Conservation (phyloP, 2,113 vertebrate genomes). For the Pontoporia blainvillei region DNA sequence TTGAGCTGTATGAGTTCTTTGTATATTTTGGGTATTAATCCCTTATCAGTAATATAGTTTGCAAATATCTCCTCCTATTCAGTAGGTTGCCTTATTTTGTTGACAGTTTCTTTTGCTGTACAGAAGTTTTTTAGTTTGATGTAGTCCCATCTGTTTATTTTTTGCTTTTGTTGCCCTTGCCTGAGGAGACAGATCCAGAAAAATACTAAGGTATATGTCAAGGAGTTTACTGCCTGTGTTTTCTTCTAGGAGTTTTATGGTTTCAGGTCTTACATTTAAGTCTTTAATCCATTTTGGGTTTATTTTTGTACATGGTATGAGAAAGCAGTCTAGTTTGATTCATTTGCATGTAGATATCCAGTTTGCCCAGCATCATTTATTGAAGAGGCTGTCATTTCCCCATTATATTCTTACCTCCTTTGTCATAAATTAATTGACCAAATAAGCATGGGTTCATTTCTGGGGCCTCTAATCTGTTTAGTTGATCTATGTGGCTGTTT, state of each 20-base stretch:
- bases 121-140: background rate
- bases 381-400: background rate
- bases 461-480: background rate
- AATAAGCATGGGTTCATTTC: background rate
- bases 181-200: background rate
- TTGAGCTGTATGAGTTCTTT: background rate
- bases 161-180: background rate
- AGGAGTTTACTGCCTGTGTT: background rate
- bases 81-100: background rate
- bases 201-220: background rate
- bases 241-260: background rate
- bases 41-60: background rate
- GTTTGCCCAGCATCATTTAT: background rate
- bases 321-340: background rate
- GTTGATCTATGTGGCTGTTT: background rate
- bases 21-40: background rate
- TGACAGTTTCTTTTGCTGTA: background rate
- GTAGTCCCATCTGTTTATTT: background rate
- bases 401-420: background rate
- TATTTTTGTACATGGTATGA: background rate
- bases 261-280: background rate
- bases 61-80: background rate
- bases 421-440: background rate
- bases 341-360: background rate
- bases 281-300: background rate